Conservation (phyloP, 2,888 invertebrate species). For the Aplocera efformata region DNA sequence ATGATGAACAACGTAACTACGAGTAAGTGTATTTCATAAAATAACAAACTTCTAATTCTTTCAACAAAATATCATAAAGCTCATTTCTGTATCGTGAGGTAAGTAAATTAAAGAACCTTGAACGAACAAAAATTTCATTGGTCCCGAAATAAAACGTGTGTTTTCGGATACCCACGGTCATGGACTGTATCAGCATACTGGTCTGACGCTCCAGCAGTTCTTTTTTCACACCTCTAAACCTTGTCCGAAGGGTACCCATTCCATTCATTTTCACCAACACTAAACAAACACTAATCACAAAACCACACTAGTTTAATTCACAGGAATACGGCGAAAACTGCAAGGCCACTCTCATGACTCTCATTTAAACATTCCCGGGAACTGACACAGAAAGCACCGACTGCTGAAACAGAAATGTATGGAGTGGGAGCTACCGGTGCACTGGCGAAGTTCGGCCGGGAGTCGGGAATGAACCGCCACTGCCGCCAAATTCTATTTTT, state of each 20-base stretch:
- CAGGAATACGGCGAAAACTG: constrained; percentile 8
- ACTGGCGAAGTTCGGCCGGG: constrained; percentile 62
- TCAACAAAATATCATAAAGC: background rate
- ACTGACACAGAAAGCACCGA: constrained; percentile 18
- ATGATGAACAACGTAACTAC: too few species aligned
- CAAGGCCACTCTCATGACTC: constrained; percentile 17
- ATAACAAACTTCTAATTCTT: too few species aligned
- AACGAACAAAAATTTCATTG: constrained; percentile 8
- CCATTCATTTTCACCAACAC: constrained; percentile 67
- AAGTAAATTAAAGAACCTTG: constrained; percentile 22
- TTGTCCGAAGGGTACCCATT: constrained; percentile 80
- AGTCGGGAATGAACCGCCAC: constrained; percentile 66
- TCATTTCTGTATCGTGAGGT: constrained; percentile 8
- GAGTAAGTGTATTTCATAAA: too few species aligned
- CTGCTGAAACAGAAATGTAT: constrained; percentile 48
- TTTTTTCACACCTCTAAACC: constrained; percentile 89
- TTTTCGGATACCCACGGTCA: constrained; percentile 86
- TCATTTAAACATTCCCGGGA: constrained; percentile 18
- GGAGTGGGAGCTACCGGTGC: constrained; percentile 63
- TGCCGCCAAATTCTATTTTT: constrained; percentile 79
- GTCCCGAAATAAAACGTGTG: constrained; percentile 7
- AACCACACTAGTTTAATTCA: constrained; percentile 19
- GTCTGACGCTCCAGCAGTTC: constrained; percentile 87
- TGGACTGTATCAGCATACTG: constrained; percentile 86
- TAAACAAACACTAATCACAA: constrained; percentile 38